These are phyloP conservation scores for Ectemnius continuus DNA, from an alignment of 2,888 invertebrate species.

Conservation along the genomic window DNA sequence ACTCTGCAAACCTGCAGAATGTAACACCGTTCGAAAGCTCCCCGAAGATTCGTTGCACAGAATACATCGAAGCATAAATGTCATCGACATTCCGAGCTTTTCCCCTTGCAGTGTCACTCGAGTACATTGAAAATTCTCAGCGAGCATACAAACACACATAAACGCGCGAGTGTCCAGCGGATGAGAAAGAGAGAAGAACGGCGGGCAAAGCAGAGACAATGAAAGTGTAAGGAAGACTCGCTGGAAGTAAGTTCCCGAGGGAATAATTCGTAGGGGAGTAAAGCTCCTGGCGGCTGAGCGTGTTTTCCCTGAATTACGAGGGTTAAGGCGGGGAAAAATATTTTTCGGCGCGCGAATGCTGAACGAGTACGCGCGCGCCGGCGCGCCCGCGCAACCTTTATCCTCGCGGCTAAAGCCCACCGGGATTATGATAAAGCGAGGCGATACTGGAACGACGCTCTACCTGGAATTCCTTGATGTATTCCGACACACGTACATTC, in stretches of 20 bases:
- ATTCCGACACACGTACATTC: not conserved
- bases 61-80: too few species aligned
- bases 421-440: not conserved
- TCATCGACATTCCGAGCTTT: too few species aligned
- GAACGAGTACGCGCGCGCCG: too few species aligned
- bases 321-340: conserved; percentile 37
- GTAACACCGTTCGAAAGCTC: too few species aligned
- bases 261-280: conserved; percentile 54
- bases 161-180: too few species aligned
- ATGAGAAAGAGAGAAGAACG: not conserved
- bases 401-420: not conserved
- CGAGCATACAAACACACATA: too few species aligned
- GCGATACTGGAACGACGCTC: not conserved
- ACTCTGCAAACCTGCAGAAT: too few species aligned
- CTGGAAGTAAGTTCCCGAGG: conserved; percentile 31
- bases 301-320: conserved; percentile 53
- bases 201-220: conserved; percentile 7
- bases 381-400: conserved; percentile 20
- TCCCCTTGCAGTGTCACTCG: too few species aligned
- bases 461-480: conserved; percentile 9
- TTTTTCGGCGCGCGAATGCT: conserved; percentile 43
- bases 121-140: too few species aligned
- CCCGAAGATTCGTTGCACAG: too few species aligned
- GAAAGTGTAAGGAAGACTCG: conserved; percentile 37
- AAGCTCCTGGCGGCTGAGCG: conserved; percentile 42